Evolutionary conservation across 2,888 invertebrate genomes (phyloP).

Genomic region (Watsonalla cultraria): DNA sequence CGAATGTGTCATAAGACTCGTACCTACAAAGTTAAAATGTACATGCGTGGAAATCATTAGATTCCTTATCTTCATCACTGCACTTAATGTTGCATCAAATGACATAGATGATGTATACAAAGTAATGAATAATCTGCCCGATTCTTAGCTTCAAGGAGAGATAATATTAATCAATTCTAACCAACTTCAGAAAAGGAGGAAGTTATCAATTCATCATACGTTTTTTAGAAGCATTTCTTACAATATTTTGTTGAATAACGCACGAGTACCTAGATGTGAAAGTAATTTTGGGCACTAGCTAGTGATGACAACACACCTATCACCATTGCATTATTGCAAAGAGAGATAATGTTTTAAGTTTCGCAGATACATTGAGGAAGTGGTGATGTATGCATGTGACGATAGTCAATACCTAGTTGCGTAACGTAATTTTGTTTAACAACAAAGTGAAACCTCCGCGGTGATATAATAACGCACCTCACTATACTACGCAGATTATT

Average conservation of each 20-base stretch:
- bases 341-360: conserved; percentile 15
- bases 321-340: background rate
- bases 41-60: background rate
- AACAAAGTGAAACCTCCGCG: conserved; percentile 64
- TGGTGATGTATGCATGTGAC: conserved; percentile 35
- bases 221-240: no score
- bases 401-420: conserved; percentile 51
- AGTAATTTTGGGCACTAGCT: no score
- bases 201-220: no score
- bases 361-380: conserved; percentile 38
- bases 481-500: conserved; percentile 2
- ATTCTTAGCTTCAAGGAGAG: background rate
- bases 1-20: background rate
- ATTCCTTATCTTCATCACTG: background rate
- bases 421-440: conserved; percentile 69
- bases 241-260: no score
- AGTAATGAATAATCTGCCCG: background rate
- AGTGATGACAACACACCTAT: background rate
- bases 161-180: background rate
- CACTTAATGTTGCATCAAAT: background rate
- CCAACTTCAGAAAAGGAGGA: background rate
- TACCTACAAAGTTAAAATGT: no score
- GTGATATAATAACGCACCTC: conserved; percentile 58
- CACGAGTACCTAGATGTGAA: no score
- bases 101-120: background rate